These are phyloP conservation scores for Trachelus troglodyta DNA, from an alignment of 2,888 invertebrate genomes.

Conservation along the genomic window DNA sequence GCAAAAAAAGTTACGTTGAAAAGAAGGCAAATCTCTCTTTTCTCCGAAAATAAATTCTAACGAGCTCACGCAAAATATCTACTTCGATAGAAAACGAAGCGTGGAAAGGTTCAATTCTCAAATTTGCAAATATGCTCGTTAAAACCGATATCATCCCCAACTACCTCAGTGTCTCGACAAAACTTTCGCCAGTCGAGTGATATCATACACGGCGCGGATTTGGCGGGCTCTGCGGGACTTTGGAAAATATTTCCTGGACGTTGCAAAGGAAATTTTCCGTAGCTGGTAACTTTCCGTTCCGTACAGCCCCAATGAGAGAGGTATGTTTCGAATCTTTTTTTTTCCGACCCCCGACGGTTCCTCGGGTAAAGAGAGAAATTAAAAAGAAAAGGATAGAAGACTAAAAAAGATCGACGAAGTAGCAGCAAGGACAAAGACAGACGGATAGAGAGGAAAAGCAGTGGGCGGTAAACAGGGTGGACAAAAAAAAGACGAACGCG, in stretches of 20 bases:
- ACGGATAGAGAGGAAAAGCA: neutral
- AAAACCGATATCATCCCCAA: neutral
- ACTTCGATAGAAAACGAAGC: neutral
- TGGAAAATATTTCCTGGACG: slow-evolving; percentile 49
- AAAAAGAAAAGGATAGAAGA: neutral
- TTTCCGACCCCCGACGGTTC: slow-evolving; percentile 13
- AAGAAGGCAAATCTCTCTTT: neutral
- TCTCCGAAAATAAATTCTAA: neutral
- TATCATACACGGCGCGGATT: slow-evolving; percentile 47
- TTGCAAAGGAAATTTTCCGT: slow-evolving; percentile 43
- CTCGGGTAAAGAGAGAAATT: neutral
- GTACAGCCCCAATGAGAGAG: slow-evolving; percentile 17
- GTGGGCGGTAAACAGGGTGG: neutral
- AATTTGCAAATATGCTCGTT: neutral
- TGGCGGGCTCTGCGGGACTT: slow-evolving; percentile 45
- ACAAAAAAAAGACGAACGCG: neutral
- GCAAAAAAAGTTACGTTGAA: neutral
- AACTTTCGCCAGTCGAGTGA: slow-evolving; percentile 36
- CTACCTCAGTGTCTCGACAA: slow-evolving; percentile 26
- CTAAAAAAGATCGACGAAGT: neutral
- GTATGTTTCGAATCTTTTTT: slow-evolving; percentile 35
- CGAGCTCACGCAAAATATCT: neutral
- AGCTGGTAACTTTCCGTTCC: slow-evolving; percentile 30
- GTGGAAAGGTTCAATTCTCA: neutral
- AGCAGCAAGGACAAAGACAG: neutral